Percentiles rank a stretch among this genome's conserved stretches.
Conservation (phyloP, 2,888 invertebrate genomes). For the Nemotelus nigrinus region DNA sequence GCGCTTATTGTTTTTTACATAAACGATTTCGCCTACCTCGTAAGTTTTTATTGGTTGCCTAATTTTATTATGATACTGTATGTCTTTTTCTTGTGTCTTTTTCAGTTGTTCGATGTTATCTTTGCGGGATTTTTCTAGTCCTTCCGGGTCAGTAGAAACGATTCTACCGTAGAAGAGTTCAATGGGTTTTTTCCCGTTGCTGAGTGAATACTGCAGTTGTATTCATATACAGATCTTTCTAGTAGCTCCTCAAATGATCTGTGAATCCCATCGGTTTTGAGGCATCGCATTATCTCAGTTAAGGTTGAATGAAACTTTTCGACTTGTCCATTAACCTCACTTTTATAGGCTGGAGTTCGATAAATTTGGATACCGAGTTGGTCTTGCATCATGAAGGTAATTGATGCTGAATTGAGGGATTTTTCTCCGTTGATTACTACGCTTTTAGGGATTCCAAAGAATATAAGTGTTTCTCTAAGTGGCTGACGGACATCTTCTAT, state of each 20-base stretch:
- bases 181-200: slow-evolving; percentile 42
- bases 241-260: slow-evolving; percentile 33
- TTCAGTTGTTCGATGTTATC: too few relatives aligned
- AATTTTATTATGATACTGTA: neutral
- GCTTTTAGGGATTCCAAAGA: slow-evolving; percentile 32
- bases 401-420: slow-evolving; percentile 32
- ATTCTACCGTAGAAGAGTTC: slow-evolving; percentile 47
- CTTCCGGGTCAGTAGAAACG: neutral
- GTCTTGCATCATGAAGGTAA: slow-evolving; percentile 38
- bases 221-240: slow-evolving; percentile 39
- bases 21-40: neutral
- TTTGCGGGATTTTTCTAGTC: too few relatives aligned
- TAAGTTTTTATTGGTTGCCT: too few relatives aligned
- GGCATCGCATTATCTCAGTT: slow-evolving; percentile 42
- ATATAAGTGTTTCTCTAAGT: slow-evolving; percentile 25
- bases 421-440: slow-evolving; percentile 48
- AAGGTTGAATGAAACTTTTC: slow-evolving; percentile 49
- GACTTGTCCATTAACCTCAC: slow-evolving; percentile 47
- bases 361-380: slow-evolving; percentile 26
- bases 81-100: too few relatives aligned
- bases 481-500: too few relatives aligned
- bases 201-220: slow-evolving; percentile 36
- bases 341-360: slow-evolving; percentile 40
- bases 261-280: slow-evolving; percentile 26
- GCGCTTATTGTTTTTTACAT: slow-evolving; percentile 28